phyloP scores from a whole-genome alignment of 2,888 invertebrate genomes.

The Tetanocera ferruginea region DNA sequence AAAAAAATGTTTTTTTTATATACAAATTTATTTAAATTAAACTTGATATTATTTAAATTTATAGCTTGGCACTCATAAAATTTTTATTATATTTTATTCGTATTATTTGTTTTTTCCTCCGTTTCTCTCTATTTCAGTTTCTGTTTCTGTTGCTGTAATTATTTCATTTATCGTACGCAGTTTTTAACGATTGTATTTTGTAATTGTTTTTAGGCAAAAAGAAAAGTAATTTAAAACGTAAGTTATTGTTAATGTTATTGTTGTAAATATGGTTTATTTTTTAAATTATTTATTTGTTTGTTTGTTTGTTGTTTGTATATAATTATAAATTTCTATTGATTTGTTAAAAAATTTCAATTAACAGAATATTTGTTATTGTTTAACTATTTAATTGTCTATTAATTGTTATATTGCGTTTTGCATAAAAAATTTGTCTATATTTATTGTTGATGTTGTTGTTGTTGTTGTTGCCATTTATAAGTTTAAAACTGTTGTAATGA shows the following conservation, averaged over 20 bases:
- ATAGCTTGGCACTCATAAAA: too few relatives aligned
- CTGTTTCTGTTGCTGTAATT: background rate
- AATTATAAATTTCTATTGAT: constrained; percentile 22
- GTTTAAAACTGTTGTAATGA: background rate
- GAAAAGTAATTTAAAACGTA: background rate
- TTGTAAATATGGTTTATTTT: constrained; percentile 36
- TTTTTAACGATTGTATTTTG: constrained; percentile 5
- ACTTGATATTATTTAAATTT: too few relatives aligned
- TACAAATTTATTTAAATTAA: too few relatives aligned
- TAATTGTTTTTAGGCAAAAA: background rate
- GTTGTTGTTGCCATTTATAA: background rate
- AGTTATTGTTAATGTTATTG: constrained; percentile 34
- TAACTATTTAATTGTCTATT: background rate
- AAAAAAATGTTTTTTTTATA: too few relatives aligned
- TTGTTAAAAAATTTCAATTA: constrained; percentile 16
- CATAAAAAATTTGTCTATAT: constrained; percentile 30
- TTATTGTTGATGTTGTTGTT: background rate
- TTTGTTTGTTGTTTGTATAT: constrained; percentile 46
- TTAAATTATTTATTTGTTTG: constrained; percentile 33
- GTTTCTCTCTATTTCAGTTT: background rate
- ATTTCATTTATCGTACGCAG: background rate
- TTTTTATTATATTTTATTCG: too few relatives aligned
- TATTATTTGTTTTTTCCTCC: too few relatives aligned
- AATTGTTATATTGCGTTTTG: background rate
- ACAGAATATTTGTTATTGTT: constrained; percentile 13